Base-by-base conservation (phyloP, 2,113 vertebrate species). In the Macquaria ambigua region DNA sequence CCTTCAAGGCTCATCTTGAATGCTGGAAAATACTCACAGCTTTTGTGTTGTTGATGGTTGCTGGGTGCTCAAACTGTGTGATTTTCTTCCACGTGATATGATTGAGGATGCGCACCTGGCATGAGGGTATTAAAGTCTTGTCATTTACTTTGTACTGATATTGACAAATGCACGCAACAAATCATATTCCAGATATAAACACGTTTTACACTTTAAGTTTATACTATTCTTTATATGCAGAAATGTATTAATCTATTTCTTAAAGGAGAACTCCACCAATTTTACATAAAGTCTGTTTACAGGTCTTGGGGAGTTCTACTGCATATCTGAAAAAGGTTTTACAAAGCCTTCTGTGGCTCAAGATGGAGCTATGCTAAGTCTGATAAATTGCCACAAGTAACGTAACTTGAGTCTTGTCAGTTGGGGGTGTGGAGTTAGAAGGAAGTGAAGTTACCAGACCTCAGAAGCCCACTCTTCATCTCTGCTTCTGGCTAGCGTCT, bases 21-120 rank as follows among this genome's bases (percentile, higher is more conserved):
- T 0, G 0, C 18, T 80, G 61, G 14, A 31, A 62, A 59, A 73
- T 74, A 96, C 98, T 95, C 83, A 99, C 98, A 66, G 94, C 95
- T 93, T 95, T 98, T 68, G 95, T 86, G 74, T 87, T 95, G 41
- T 63, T 85, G 72, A 99, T 25, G 3, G 89, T 93, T 10, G 94
- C 90, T 11, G 96, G 96, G 58, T 99, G 98, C 48, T 96, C 96
- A 20, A 99, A 96, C 84, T 99, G 97, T 0, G 94, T 77, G 20
- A 99, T 94, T 93, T 97, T 96, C 93, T 97, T 98, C 98, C 98
- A 99, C 0, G 98, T 99, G 71, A 99, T 97, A 0, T 99, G 98
- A 92, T 99, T 99, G 56, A 99, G 94, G 69, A 99, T 95, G 5
- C 98, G 97, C 68, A 99, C 97, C 98, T 99, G 85, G 58, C 58